Base-by-base conservation (phyloP, 2,113 vertebrate species). In the Narcine bancroftii region DNA sequence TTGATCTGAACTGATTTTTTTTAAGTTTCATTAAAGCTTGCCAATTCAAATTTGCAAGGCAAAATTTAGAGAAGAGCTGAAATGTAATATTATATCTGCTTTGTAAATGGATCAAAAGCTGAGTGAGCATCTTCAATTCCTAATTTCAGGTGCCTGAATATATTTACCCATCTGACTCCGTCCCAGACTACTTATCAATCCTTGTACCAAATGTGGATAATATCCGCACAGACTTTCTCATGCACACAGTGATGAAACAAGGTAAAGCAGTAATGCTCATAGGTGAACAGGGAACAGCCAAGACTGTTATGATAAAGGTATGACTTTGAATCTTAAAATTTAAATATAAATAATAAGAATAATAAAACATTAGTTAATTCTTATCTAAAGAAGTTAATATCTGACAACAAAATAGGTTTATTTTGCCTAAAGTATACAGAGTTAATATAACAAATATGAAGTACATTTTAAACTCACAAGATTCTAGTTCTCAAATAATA, bases 261-360 rank as follows among this genome's bases (percentile, higher is more conserved):
- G 95, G 94, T 81, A 97, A 97, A 94, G 96, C 97, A 1, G 96
- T 97, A 93, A 93, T 97, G 92, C 95, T 97, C 89, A 97, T 95
- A 69, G 97, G 97, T 53, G 97, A 97, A 92, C 97, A 97, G 93
- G 97, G 97, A 91, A 97, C 97, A 56, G 97, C 95, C 93, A 97
- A 97, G 94, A 97, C 97, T 29, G 97, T 97, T 93, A 97, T 96
- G 96, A 95, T 97, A 29, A 97, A 97, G 95, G 97, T 97, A 93
- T 76, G 77, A 33, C 26, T 45, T 45, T 39, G 63, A 91, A 45
- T 15, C 2, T 63, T 69, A 29, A 65, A 29, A 69, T 69, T 65
- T 56, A 69, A 42, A 69, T 33, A 47, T 53, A 42, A 56, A 85
- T 85, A 56, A 29, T 85, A 56, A 29, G 47, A 13, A 77, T 42